Evolutionary conservation across 1,140 invertebrate genomes (phyloP), one percentile per base, ranked within the genome.

Genomic region (Liolophura sinensis): DNA sequence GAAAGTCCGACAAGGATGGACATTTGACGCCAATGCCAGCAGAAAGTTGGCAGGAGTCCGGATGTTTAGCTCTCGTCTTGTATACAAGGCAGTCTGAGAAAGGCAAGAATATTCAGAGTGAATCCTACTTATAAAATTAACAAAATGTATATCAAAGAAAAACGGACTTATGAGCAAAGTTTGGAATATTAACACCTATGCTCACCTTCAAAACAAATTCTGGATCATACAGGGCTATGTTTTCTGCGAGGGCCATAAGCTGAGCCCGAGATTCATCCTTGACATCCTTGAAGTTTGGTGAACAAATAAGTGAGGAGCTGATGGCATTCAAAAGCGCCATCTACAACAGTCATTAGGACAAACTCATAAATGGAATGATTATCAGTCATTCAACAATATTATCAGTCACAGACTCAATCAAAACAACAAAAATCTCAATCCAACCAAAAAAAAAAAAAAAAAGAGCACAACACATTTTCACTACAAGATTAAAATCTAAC

Each of bases 31-130:
- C 64, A 82, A 74, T 18, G 84, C 82, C 61, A 87, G 63, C 46
- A 87, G 72, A 69, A 86, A 86, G 72, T 86, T 86, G n/a, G 81
- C 77, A n/a, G 84, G 84, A 18, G 83, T 83, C n/a, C 85, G 74
- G 27, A 87, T 85, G 66, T 86, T 84, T 24, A 87, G 65, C 65
- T 86, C 78, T 65, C 81, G 78, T 47, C 85, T 75, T n/a, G 81
- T 78, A 65, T 85, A 86, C 24, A 87, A 62, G 0, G 85, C 85
- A 48, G 85, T 78, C 85, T 86, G 50, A 65, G 27, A 62, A 67
- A 66, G 52, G 61, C 47, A 54, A 60, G 46, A 31, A 49, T 27
- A 56, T 60, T 56, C 54, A 18, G 15, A 16, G 50, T 61, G 7
- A 54, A 27, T 22, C 54, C 40, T 54, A n/a, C 15, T 55, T 16